Conservation (phyloP, 2,113 vertebrate genomes). For the Clarias gariepinus region DNA sequence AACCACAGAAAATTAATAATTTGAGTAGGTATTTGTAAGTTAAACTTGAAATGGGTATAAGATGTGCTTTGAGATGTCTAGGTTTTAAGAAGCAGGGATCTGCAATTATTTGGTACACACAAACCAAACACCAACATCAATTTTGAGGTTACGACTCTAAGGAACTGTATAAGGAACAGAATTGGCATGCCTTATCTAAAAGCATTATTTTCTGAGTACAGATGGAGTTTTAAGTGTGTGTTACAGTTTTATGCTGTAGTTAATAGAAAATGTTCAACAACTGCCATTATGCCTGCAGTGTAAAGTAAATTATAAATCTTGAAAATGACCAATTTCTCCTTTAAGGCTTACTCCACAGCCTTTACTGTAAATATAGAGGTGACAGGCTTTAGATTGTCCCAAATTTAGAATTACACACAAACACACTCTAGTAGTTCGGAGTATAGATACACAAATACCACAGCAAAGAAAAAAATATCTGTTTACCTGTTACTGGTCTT, state of each 20-base stretch:
- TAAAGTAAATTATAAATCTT: not conserved
- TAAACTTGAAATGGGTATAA: not conserved
- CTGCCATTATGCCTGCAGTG: not conserved
- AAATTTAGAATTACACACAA: not conserved
- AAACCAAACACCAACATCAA: not conserved
- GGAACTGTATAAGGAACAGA: not conserved
- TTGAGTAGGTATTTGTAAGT: not conserved
- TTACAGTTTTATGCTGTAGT: not conserved
- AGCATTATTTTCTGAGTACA: not conserved
- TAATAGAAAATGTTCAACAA: not conserved
- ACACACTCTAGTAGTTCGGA: not conserved
- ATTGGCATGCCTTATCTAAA: not conserved
- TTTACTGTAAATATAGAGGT: not conserved
- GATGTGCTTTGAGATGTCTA: not conserved
- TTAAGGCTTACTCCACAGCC: not conserved
- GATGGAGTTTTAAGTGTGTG: not conserved
- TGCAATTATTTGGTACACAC: not conserved
- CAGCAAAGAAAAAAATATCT: not conserved
- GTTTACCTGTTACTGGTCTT: conserved; percentile 82
- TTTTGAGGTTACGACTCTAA: not conserved
- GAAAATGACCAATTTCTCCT: not conserved
- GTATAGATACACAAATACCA: not conserved
- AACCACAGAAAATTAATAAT: not conserved
- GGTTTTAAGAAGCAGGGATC: not conserved
- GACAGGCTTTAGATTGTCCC: not conserved